These are phyloP conservation scores for Tetramorium alpestre DNA, from an alignment of 1,140 invertebrate genomes.

Conservation along the genomic window DNA sequence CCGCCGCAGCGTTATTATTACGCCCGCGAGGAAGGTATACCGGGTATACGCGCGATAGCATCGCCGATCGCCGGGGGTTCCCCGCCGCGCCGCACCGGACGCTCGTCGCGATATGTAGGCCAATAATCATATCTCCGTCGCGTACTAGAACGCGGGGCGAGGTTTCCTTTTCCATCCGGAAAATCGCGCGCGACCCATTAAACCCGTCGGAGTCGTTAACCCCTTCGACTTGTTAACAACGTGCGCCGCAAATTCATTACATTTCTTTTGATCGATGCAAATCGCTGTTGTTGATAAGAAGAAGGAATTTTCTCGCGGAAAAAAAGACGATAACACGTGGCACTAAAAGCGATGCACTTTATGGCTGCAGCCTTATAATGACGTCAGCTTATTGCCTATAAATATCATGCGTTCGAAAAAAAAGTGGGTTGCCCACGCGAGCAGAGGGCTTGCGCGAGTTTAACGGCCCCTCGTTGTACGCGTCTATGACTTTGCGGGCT, in stretches of 20 bases:
- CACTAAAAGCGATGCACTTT: constrained; percentile 45
- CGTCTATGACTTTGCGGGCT: constrained; percentile 34
- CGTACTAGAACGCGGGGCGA: not conserved
- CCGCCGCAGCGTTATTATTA: constrained; percentile 40
- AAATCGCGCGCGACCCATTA: constrained; percentile 28
- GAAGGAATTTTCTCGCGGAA: not conserved
- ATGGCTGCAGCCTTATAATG: constrained; percentile 60
- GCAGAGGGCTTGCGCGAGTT: constrained; percentile 39
- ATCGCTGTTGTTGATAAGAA: not conserved
- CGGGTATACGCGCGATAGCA: constrained; percentile 13
- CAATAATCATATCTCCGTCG: constrained; percentile 46
- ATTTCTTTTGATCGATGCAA: not conserved
- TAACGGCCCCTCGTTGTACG: constrained; percentile 48
- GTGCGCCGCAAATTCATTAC: not conserved
- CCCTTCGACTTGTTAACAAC: not conserved
- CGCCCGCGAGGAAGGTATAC: constrained; percentile 37
- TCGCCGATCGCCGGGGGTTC: constrained; percentile 36
- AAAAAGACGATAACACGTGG: constrained; percentile 26
- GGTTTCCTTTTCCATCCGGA: constrained; percentile 28
- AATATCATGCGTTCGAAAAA: constrained; percentile 80
- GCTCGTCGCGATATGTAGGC: constrained; percentile 46
- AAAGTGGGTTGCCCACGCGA: constrained; percentile 73
- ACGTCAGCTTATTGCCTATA: constrained; percentile 82
- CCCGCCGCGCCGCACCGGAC: not conserved
- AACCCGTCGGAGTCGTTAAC: not conserved